Percentiles rank a stretch among this genome's conserved stretches.
phyloP scores from a whole-genome alignment of 2,797 vertebrate species.

The Decapterus maruadsi region DNA sequence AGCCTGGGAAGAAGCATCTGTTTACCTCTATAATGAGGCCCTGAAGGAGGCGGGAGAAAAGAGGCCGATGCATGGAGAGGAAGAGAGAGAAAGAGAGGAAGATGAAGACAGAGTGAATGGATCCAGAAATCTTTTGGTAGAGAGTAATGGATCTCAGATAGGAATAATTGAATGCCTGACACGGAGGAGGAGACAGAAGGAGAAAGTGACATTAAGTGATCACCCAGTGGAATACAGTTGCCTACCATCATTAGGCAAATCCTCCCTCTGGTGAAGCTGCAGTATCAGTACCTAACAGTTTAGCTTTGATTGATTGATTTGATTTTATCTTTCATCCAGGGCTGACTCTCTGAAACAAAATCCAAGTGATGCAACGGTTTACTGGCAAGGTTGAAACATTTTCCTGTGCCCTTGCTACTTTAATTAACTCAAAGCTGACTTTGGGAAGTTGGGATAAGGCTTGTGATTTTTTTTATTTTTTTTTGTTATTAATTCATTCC shows the following conservation, averaged over 20 bases:
- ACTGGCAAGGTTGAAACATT: neutral
- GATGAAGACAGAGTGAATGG: neutral
- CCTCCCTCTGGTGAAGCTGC: neutral
- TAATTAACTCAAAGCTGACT: neutral
- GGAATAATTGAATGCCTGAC: neutral
- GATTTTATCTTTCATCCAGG: neutral
- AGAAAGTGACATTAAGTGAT: neutral
- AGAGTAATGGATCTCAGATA: neutral
- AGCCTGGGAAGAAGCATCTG: constrained; percentile 48
- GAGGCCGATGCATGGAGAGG: neutral
- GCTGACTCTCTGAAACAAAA: neutral
- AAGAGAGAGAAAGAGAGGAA: neutral
- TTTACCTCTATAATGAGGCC: constrained; percentile 52
- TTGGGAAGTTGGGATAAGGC: neutral
- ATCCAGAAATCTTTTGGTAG: neutral
- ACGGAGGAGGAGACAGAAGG: neutral
- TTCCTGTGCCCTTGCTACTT: neutral
- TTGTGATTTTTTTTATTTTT: neutral
- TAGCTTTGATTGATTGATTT: neutral
- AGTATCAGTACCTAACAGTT: neutral
- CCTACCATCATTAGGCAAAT: neutral
- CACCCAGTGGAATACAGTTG: neutral
- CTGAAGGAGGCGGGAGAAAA: constrained; percentile 31
- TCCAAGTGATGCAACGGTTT: neutral
- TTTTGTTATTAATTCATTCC: too few species aligned